These are phyloP conservation scores for Conus betulinus DNA, from an alignment of 1,140 invertebrate species.

Conservation along the genomic window DNA sequence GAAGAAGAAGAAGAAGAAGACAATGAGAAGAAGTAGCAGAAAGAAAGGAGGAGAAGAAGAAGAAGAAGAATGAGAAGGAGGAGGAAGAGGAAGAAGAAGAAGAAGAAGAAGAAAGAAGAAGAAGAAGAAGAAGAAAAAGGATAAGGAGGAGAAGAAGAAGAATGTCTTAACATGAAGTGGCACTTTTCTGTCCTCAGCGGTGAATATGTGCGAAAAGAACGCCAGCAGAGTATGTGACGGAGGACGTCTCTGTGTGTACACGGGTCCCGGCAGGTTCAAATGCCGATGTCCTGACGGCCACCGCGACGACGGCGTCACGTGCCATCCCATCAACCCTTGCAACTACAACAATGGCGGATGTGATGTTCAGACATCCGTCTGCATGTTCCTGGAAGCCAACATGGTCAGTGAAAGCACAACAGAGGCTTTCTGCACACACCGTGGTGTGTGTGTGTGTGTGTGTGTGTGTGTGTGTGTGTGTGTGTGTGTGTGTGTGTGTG, in stretches of 20 bases:
- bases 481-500: conserved; percentile 17
- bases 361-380: conserved; percentile 50
- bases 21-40: too few relatives aligned
- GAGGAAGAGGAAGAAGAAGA: too few relatives aligned
- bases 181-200: conserved; percentile 39
- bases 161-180: too few relatives aligned
- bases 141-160: too few relatives aligned
- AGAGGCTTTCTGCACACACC: neutral
- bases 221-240: conserved; percentile 36
- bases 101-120: too few relatives aligned
- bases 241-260: conserved; percentile 49
- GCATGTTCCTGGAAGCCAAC: conserved; percentile 57
- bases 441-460: conserved; percentile 1
- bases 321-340: conserved; percentile 63
- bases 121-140: too few relatives aligned
- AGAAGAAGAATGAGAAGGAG: too few relatives aligned
- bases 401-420: conserved; percentile 42
- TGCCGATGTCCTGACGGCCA: conserved; percentile 59
- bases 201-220: conserved; percentile 49
- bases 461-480: conserved; percentile 15
- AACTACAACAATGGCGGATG: conserved; percentile 58
- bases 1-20: too few relatives aligned
- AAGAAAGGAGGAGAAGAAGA: too few relatives aligned
- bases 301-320: conserved; percentile 60
- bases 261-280: conserved; percentile 44